Evolutionary conservation across 2,888 invertebrate species (phyloP).

Genomic region (Cylindroiulus punctatus): DNA sequence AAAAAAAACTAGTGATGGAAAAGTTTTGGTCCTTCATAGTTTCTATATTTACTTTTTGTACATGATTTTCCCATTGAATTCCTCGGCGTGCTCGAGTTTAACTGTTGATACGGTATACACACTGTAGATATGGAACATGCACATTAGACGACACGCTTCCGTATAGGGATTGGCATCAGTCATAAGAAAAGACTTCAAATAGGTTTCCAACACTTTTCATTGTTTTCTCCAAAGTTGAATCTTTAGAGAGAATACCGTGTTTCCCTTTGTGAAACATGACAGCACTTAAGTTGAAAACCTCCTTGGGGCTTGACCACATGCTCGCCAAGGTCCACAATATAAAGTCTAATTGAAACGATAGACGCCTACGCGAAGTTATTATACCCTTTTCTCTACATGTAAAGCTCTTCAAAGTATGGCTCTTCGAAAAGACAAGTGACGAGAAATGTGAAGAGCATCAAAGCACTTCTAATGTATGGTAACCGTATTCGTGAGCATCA

Average conservation of each 20-base stretch:
- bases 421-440: too few species aligned
- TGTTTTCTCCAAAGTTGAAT: slow-evolving; percentile 16
- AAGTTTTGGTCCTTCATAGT: not conserved
- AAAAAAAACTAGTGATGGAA: not conserved
- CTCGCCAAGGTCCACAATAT: not conserved
- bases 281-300: slow-evolving; percentile 21
- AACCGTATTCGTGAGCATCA: too few species aligned
- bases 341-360: not conserved
- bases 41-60: not conserved
- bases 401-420: too few species aligned
- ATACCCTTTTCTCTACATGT: too few species aligned
- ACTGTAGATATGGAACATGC: too few species aligned
- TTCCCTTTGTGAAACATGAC: slow-evolving; percentile 15
- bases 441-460: too few species aligned
- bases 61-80: not conserved
- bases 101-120: not conserved
- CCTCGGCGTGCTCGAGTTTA: not conserved
- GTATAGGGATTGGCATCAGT: not conserved
- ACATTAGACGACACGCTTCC: not conserved
- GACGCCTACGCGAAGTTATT: too few species aligned
- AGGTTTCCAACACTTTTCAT: not conserved
- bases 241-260: not conserved
- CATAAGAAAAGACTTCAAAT: slow-evolving; percentile 38
- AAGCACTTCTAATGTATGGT: too few species aligned
- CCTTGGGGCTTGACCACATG: not conserved